Percentiles rank a stretch among this genome's conserved stretches.
Conservation (phyloP, 2,888 invertebrate species). For the Fabriciana adippe region DNA sequence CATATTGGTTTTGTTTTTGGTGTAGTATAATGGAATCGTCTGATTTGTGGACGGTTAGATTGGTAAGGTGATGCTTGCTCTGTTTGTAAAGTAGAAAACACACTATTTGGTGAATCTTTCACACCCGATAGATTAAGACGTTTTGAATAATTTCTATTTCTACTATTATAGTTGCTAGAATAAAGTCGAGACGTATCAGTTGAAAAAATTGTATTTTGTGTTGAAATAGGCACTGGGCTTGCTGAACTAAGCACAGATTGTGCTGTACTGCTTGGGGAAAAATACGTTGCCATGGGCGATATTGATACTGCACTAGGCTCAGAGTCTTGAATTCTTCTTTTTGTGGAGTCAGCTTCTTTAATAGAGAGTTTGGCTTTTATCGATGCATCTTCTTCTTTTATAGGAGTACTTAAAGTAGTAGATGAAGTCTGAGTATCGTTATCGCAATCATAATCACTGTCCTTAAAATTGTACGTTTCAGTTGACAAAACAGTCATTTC, state of each 20-base stretch:
- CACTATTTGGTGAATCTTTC: conserved; percentile 70
- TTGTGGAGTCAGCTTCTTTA: conserved; percentile 46
- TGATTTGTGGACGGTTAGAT: conserved; percentile 52
- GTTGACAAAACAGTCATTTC: conserved; percentile 78
- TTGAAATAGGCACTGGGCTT: conserved; percentile 48
- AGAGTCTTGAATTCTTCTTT: conserved; percentile 42
- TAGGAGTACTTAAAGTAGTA: conserved; percentile 59
- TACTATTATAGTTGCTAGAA: conserved; percentile 57
- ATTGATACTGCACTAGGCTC: conserved; percentile 46
- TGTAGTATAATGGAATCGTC: conserved; percentile 70
- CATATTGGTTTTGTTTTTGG: conserved; percentile 69
- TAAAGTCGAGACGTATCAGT: conserved; percentile 57
- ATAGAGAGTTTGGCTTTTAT: conserved; percentile 54
- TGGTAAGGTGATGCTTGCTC: conserved; percentile 50
- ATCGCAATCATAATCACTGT: conserved; percentile 74
- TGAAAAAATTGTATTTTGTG: conserved; percentile 56
- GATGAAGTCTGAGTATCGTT: conserved; percentile 59
- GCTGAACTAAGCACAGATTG: conserved; percentile 39
- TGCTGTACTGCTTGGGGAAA: conserved; percentile 38
- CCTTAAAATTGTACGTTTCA: conserved; percentile 71
- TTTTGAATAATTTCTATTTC: conserved; percentile 70
- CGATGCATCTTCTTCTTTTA: conserved; percentile 57
- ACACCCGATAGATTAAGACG: conserved; percentile 61
- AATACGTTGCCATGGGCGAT: conserved; percentile 51
- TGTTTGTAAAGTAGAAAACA: conserved; percentile 54